A percentile compares a stretch with the other conserved stretches of the same genome.
phyloP scores from a whole-genome alignment of 2,888 invertebrate species.

The Euclidia mi region DNA sequence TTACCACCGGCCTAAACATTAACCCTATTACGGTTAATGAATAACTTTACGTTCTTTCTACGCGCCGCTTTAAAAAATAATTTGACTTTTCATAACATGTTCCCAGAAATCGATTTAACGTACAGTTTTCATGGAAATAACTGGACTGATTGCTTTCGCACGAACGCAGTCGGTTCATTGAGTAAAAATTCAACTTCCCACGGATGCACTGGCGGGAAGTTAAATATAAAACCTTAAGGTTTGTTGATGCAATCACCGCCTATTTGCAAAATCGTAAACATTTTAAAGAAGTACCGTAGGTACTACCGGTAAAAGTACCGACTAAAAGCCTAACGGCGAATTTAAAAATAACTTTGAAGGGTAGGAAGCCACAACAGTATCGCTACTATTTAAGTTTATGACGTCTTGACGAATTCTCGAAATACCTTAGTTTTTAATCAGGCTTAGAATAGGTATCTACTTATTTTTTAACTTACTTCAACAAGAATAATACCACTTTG shows the following conservation, averaged over 20 bases:
- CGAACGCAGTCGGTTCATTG: constrained; percentile 20
- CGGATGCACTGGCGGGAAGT: constrained; percentile 36
- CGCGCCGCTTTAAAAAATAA: constrained; percentile 12
- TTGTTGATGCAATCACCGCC: constrained; percentile 6
- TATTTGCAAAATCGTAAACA: background rate
- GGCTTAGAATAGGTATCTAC: too few relatives aligned
- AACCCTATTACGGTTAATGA: constrained; percentile 53
- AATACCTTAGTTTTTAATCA: too few relatives aligned
- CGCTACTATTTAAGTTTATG: too few relatives aligned
- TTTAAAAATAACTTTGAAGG: too few relatives aligned
- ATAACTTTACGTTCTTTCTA: constrained; percentile 14
- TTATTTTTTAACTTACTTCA: too few relatives aligned
- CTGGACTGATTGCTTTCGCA: constrained; percentile 23
- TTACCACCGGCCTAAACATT: constrained; percentile 78
- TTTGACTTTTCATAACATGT: constrained; percentile 13
- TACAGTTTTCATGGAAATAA: constrained; percentile 24
- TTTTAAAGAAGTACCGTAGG: background rate
- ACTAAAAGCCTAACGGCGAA: too few relatives aligned
- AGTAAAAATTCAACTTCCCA: constrained; percentile 37
- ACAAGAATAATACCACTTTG: too few relatives aligned
- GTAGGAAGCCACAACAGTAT: too few relatives aligned
- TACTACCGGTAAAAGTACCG: too few relatives aligned
- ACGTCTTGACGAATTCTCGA: too few relatives aligned
- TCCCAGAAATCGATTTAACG: constrained; percentile 12
- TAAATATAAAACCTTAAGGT: constrained; percentile 32